These are phyloP conservation scores for Pardalotus punctatus DNA, from an alignment of 2,113 vertebrate genomes.

Conservation along the genomic window DNA sequence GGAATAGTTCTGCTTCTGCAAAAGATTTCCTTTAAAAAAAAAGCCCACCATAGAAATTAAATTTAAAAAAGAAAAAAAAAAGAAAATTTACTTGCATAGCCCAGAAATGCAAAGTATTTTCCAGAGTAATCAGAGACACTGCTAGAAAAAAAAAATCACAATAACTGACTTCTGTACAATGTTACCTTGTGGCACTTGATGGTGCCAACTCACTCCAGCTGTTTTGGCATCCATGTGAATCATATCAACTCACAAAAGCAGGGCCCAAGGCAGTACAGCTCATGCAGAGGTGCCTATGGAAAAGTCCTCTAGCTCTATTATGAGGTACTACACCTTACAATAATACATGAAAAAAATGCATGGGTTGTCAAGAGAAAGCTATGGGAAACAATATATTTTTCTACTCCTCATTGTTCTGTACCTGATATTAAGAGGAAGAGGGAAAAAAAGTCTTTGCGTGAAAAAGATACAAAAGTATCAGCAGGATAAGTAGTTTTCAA, in stretches of 20 bases:
- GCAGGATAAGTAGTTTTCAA: not conserved
- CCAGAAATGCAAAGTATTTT: not conserved
- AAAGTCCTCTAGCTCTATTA: not conserved
- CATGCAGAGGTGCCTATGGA: not conserved
- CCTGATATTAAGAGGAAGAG: not conserved
- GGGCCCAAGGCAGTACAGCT: not conserved
- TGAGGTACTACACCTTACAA: not conserved
- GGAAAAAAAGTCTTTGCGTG: not conserved
- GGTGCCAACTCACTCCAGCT: not conserved
- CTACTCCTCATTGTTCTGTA: not conserved
- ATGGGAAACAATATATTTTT: not conserved
- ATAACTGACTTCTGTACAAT: not conserved
- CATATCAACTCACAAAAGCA: not conserved
- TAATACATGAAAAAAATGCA: not conserved
- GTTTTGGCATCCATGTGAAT: not conserved
- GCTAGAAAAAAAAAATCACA: not conserved
- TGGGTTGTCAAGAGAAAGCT: not conserved
- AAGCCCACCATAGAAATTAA: rapidly evolving
- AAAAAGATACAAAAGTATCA: not conserved
- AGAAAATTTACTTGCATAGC: not conserved
- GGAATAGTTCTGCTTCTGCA: not conserved
- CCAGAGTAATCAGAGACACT: not conserved
- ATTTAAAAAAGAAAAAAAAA: not conserved
- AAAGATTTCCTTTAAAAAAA: not conserved
- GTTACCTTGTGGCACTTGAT: not conserved